Evolutionary conservation across 2,888 invertebrate genomes (phyloP), one percentile per base, ranked within the genome.

Genomic region (Dugesia japonica): DNA sequence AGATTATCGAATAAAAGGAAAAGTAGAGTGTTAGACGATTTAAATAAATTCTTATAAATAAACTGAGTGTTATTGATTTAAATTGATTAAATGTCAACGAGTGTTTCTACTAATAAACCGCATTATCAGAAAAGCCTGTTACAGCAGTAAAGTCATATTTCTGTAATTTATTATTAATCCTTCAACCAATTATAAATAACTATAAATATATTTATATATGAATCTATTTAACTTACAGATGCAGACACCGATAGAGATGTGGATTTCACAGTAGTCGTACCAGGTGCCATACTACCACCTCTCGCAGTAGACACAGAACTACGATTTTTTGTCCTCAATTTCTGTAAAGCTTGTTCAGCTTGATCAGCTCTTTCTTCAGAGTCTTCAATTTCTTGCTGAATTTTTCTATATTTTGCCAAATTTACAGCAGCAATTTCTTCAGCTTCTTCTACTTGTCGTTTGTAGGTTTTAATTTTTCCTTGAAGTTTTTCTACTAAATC

Each of bases 391-490:
- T 86, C 86, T 79, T 83, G 84, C 80, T 86, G 86, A 28, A 85
- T 83, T 80, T 87, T 86, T 80, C 86, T 84, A 84, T 85, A 86
- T 81, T 86, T 86, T 80, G 85, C 85, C 80, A 86, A 82, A 82
- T 86, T 86, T 76, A 85, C 81, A 79, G 85, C 86, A 79, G 86
- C 86, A 76, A 86, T 83, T 79, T 86, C 85, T 82, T 87, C 85
- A 81, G 97, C 97, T 87, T 98, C 97, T 85, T 98, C 97, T 85
- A 97, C 94, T 89, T 98, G 97, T 89, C 95, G 92, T 91, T 97
- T 98, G 92, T 95, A 98, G 83, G 94, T 94, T 90, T 97, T 97
- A 89, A 98, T 94, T 90, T 98, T 98, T 88, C 93, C 92, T 80
- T 79, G 79, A 26, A 78, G 78, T n/a, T 74, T 78, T 79, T 78